A percentile compares a stretch with the other conserved stretches of the same genome.
Conservation (phyloP, 2,113 vertebrate genomes). For the Gobius niger region DNA sequence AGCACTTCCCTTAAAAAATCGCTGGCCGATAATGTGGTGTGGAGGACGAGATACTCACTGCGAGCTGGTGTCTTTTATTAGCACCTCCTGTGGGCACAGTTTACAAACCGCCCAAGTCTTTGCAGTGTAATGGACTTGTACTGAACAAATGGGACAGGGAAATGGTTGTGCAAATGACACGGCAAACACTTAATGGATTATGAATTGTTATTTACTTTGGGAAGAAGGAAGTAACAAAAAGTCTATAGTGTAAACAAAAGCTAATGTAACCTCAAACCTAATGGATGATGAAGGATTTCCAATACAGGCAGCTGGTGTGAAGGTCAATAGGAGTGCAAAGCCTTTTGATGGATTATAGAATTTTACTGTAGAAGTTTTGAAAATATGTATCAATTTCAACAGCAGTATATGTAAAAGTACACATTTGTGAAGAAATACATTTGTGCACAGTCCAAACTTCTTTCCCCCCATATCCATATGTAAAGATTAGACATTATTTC, state of each 20-base stretch:
- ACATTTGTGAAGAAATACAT: too few relatives aligned
- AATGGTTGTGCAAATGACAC: constrained; percentile 32
- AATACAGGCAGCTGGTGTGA: too few relatives aligned
- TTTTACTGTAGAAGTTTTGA: too few relatives aligned
- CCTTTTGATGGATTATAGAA: too few relatives aligned
- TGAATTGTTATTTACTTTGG: constrained; percentile 52
- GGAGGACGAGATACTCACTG: constrained; percentile 28
- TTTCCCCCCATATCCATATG: too few relatives aligned
- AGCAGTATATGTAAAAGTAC: too few relatives aligned
- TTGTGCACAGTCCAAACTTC: too few relatives aligned
- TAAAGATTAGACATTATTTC: constrained; percentile 40
- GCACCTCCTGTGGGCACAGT: constrained; percentile 44
- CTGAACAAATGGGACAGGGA: constrained; percentile 45
- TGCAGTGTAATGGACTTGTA: constrained; percentile 54
- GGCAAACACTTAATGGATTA: constrained; percentile 46
- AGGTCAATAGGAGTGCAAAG: too few relatives aligned
- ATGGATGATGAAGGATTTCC: neutral
- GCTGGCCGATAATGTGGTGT: constrained; percentile 16
- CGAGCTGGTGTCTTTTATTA: constrained; percentile 49
- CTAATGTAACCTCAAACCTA: neutral
- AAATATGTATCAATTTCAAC: too few relatives aligned
- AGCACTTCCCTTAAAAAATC: constrained; percentile 16
- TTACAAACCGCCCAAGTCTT: constrained; percentile 41
- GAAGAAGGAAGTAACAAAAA: constrained; percentile 44
- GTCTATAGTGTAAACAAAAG: constrained; percentile 34